A percentile compares a stretch with the other conserved stretches of the same genome.
phyloP scores from a whole-genome alignment of 2,113 vertebrate genomes.

The Saccopteryx leptura region DNA sequence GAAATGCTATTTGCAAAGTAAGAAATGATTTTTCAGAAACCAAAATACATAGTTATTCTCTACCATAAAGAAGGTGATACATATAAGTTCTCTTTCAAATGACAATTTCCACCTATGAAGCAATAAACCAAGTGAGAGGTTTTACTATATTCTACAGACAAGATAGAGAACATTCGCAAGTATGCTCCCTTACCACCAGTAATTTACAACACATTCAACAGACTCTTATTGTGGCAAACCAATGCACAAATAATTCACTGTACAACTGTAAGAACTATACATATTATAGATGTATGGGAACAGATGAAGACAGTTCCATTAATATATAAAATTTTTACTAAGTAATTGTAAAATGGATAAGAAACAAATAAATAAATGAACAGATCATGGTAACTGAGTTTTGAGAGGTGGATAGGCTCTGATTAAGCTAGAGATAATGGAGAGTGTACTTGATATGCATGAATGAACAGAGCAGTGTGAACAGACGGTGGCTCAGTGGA shows the following conservation, averaged over 20 bases:
- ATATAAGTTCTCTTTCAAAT: not conserved
- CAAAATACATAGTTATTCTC: slow-evolving; percentile 44
- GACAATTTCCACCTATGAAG: not conserved
- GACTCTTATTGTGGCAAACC: not conserved
- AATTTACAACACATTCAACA: not conserved
- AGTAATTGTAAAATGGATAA: not conserved
- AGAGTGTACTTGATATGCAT: not conserved
- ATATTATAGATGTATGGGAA: not conserved
- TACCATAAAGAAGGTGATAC: not conserved
- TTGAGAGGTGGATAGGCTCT: not conserved
- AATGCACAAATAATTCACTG: not conserved
- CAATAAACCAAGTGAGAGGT: not conserved
- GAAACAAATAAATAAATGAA: not conserved
- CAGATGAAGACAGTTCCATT: not conserved
- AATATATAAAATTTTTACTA: not conserved
- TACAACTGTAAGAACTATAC: slow-evolving; percentile 13
- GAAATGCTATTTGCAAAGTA: slow-evolving; percentile 13
- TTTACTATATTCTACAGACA: not conserved
- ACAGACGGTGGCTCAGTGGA: too few relatives aligned
- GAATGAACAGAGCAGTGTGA: not conserved
- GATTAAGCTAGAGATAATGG: not conserved
- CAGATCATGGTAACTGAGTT: not conserved
- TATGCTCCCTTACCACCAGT: not conserved
- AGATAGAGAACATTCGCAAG: not conserved
- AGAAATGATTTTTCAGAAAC: slow-evolving; percentile 51